A percentile compares a stretch with the other conserved stretches of the same genome.
phyloP scores from a whole-genome alignment of 2,888 invertebrate genomes.

The Criorhina ranunculi region DNA sequence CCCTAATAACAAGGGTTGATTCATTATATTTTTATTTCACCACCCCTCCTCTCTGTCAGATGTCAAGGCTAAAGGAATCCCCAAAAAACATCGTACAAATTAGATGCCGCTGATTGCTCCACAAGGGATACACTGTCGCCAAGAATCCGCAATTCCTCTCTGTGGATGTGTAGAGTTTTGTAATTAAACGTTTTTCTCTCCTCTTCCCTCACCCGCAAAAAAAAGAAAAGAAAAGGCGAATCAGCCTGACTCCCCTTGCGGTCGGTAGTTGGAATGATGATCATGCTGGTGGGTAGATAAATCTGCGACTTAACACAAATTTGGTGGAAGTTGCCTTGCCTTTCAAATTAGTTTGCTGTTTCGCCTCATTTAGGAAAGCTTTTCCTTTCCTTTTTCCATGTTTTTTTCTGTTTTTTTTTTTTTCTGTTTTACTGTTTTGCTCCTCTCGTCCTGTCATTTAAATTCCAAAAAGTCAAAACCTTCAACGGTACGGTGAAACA shows the following conservation, averaged over 20 bases:
- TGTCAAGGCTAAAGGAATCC: background rate
- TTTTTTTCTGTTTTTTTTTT: background rate
- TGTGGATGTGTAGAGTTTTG: constrained; percentile 10
- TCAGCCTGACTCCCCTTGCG: background rate
- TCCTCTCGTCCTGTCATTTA: background rate
- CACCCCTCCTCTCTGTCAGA: background rate
- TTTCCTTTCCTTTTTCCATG: background rate
- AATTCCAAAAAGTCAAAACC: background rate
- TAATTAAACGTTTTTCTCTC: constrained; percentile 31
- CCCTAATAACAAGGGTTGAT: background rate
- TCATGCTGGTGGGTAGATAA: background rate
- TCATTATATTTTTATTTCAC: background rate
- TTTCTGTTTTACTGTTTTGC: background rate
- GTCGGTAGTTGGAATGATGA: background rate
- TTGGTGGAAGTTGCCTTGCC: background rate
- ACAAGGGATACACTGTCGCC: background rate
- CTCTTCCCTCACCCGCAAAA: background rate
- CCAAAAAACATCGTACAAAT: background rate
- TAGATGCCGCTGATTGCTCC: constrained; percentile 12
- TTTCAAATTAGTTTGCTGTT: constrained; percentile 33
- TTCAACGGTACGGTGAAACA: background rate
- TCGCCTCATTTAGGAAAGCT: constrained; percentile 10
- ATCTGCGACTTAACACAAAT: constrained; percentile 18
- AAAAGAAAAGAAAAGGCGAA: too few relatives aligned
- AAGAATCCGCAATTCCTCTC: background rate